Evolutionary conservation across 2,797 vertebrate genomes (phyloP).

Genomic region (Acrossocheilus wenchowensis): DNA sequence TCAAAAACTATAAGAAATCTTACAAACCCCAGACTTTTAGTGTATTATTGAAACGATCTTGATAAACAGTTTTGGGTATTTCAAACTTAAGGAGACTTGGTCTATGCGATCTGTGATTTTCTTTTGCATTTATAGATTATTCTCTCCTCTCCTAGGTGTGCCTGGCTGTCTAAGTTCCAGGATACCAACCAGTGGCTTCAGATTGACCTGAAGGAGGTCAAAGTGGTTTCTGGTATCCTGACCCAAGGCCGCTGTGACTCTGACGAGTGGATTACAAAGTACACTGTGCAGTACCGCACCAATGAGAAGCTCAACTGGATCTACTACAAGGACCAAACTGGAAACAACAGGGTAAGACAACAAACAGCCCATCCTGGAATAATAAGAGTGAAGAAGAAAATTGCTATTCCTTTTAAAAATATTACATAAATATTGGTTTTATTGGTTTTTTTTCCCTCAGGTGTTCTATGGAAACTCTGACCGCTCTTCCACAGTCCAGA

Average conservation of each 20-base stretch:
- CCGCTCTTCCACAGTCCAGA: constrained; percentile 93
- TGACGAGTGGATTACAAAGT: constrained; percentile 98
- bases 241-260: constrained; percentile 96
- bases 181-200: constrained; percentile 96
- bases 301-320: constrained; percentile 93
- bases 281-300: constrained; percentile 90
- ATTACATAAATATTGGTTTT: neutral
- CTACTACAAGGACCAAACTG: constrained; percentile 98
- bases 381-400: neutral
- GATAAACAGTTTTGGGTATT: neutral
- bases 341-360: constrained; percentile 92
- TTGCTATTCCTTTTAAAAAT: neutral
- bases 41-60: too few species aligned
- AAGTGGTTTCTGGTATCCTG: constrained; percentile 93
- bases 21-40: neutral
- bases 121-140: neutral
- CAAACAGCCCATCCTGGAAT: neutral
- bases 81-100: neutral
- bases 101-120: neutral
- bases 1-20: neutral
- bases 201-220: constrained; percentile 90
- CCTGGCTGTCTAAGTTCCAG: constrained; percentile 98
- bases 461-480: constrained; percentile 98
- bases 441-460: constrained; percentile 68
- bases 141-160: constrained; percentile 80